These are phyloP conservation scores for Trichopoda pennipes DNA, from an alignment of 2,888 invertebrate genomes.

Conservation along the genomic window DNA sequence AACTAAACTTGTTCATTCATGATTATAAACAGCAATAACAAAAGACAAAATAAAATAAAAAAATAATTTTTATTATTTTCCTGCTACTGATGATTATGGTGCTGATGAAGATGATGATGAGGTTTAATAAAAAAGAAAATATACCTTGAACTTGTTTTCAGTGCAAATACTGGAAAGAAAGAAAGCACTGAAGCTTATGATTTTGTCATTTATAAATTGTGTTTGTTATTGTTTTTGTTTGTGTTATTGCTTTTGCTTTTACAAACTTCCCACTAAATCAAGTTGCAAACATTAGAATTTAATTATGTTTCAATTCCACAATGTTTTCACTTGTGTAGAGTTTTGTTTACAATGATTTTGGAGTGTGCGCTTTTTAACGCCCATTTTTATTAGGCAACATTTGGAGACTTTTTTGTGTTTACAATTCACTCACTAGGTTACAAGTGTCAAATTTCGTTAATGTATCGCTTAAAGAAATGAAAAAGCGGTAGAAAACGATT, in stretches of 20 bases:
- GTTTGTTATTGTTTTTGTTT: too few relatives aligned
- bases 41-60: neutral
- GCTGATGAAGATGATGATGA: constrained; percentile 19
- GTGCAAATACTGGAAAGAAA: constrained; percentile 49
- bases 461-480: constrained; percentile 45
- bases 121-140: constrained; percentile 46
- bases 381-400: constrained; percentile 35
- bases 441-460: constrained; percentile 66
- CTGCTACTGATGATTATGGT: neutral
- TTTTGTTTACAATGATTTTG: constrained; percentile 14
- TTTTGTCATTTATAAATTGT: constrained; percentile 6
- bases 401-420: constrained; percentile 56
- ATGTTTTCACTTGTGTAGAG: constrained; percentile 6
- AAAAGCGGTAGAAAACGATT: constrained; percentile 56
- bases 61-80: constrained; percentile 8
- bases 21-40: constrained; percentile 31
- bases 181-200: constrained; percentile 45
- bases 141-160: constrained; percentile 66
- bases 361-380: constrained; percentile 52
- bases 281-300: constrained; percentile 15
- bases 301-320: constrained; percentile 4
- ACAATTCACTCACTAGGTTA: constrained; percentile 60
- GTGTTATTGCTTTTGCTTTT: constrained; percentile 16
- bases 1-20: constrained; percentile 44
- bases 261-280: constrained; percentile 11